Percentiles rank a stretch among this genome's conserved stretches.
Evolutionary conservation across 2,113 vertebrate species (phyloP).

Genomic region (Cyrtonyx montezumae): DNA sequence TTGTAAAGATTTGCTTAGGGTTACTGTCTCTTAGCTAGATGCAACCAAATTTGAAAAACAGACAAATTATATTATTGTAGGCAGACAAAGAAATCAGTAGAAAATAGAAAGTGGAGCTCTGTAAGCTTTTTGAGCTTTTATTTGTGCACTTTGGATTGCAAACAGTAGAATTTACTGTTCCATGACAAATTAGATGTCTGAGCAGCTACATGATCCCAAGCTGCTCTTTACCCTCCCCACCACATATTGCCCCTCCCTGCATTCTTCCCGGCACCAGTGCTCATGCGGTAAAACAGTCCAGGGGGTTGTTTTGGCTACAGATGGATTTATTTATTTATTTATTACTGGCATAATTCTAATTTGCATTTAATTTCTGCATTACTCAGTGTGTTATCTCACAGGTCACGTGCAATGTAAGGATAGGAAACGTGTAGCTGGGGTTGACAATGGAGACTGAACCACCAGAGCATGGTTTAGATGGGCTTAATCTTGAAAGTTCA

Average conservation of each 20-base stretch:
- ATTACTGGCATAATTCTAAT: not conserved
- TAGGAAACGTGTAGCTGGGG: accelerated
- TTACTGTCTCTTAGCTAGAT: not conserved
- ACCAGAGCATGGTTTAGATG: not conserved
- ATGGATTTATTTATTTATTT: not conserved
- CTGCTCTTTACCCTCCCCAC: not conserved
- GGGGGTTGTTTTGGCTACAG: not conserved
- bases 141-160: not conserved
- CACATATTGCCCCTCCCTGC: not conserved
- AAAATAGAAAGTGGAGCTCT: not conserved
- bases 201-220: not conserved
- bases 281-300: not conserved
- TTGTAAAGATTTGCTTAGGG: not conserved
- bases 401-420: not conserved
- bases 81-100: not conserved
- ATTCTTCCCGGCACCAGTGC: not conserved
- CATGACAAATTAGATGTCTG: not conserved
- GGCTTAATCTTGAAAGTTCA: not conserved
- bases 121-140: not conserved
- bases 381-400: not conserved
- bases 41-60: not conserved
- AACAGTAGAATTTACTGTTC: not conserved
- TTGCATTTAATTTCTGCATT: not conserved
- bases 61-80: not conserved
- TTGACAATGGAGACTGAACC: not conserved